Evolutionary conservation across 2,888 invertebrate genomes (phyloP), one percentile per base, ranked within the genome.

Genomic region (Apotomis capreana): DNA sequence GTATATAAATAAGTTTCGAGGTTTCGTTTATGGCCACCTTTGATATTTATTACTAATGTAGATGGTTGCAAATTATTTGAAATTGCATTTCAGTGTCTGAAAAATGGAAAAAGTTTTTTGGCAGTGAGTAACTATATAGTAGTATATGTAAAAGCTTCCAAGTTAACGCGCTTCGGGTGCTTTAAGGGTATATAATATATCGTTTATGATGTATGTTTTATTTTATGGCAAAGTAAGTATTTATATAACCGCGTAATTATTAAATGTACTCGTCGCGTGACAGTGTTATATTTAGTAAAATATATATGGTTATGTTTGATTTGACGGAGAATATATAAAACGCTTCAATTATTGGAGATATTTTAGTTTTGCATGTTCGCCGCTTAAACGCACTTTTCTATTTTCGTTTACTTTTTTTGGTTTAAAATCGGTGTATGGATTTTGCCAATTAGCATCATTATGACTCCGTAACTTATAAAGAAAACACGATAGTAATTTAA

Each of bases 41-140:
- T n/a, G 46, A 73, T 80, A 76, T 81, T 69, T 76, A 79, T 62
- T 68, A 70, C 78, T 76, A 80, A 69, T 63, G 76, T 81, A 81
- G 83, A 82, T 82, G 75, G 73, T 77, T 88, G 87, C 89, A 88
- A 91, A 90, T 90, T 91, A 83, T 89, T 88, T 91, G 86, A 83
- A 82, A 89, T 91, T 91, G 89, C 87, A 88, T 92, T 92, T 91
- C 92, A 92, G 91, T 90, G 89, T 91, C 92, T 88, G 92, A 92
- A 78, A 92, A 92, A 86, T 90, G 91, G 91, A 92, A 92, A 91
- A 91, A 90, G 90, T 84, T 92, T 83, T 92, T 89, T 89, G 92
- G 92, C 87, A 92, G 93, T 93, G 89, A 93, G 92, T 93, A 91
- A 90, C 76, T 83, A 84, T 83, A 84, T 84, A 26, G 84, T 89